These are phyloP conservation scores for Drosophila persimilis DNA, from an alignment of 1,140 invertebrate species.

Conservation along the genomic window DNA sequence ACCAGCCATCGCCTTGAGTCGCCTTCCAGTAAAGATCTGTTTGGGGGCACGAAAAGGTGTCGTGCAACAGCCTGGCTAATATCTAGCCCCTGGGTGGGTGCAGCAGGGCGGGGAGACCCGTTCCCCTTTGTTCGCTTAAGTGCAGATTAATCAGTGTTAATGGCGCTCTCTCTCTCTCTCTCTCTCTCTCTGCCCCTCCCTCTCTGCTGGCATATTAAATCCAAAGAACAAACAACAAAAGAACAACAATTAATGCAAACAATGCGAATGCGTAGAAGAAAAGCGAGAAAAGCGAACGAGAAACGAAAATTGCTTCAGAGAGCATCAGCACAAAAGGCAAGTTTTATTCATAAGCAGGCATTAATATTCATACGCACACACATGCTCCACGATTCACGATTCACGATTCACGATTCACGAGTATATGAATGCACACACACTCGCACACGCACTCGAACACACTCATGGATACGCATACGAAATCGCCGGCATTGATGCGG, in stretches of 20 bases:
- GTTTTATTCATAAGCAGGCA: conserved; percentile 65
- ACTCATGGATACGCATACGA: background rate
- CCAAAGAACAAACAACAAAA: conserved; percentile 18
- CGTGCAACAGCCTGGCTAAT: background rate
- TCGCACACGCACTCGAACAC: conserved; percentile 4
- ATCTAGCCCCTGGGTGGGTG: background rate
- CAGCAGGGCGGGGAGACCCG: background rate
- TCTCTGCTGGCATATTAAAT: conserved; percentile 31
- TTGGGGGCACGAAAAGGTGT: too few species aligned
- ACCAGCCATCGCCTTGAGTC: too few species aligned
- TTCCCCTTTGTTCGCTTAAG: conserved; percentile 40
- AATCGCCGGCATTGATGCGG: conserved; percentile 22
- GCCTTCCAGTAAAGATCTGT: too few species aligned
- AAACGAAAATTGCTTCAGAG: conserved; percentile 30
- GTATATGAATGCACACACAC: background rate
- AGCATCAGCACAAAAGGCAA: conserved; percentile 46
- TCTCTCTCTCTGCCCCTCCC: background rate
- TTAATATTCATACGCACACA: conserved; percentile 65
- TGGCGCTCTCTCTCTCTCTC: conserved; percentile 21
- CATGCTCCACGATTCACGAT: background rate
- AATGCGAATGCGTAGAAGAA: conserved; percentile 21
- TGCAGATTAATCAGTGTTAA: conserved; percentile 71
- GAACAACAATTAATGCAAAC: conserved; percentile 60
- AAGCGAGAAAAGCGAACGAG: conserved; percentile 3
- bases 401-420: background rate